Conservation (phyloP, 2,797 vertebrate species). For the Sebastes elongatus region DNA sequence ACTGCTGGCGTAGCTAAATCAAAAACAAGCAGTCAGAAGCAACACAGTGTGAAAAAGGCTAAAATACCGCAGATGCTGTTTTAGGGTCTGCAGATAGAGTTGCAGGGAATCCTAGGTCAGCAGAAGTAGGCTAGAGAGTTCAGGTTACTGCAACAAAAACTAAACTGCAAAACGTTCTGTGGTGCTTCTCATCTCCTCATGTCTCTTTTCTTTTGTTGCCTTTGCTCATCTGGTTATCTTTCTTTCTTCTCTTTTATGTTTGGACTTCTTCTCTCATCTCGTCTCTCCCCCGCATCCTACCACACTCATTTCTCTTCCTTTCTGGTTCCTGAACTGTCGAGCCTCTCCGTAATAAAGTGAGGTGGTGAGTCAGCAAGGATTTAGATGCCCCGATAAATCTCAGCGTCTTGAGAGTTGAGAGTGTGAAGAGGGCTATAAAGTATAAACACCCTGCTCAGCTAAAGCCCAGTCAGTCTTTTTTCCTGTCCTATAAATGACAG, state of each 20-base stretch:
- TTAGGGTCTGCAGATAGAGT: conserved; percentile 31
- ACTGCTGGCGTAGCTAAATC: conserved; percentile 12
- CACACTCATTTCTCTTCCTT: conserved; percentile 8
- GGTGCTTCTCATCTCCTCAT: neutral
- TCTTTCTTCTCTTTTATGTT: neutral
- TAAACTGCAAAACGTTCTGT: neutral
- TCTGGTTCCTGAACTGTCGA: conserved; percentile 8
- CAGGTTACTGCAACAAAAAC: conserved; percentile 33
- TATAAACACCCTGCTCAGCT: conserved; percentile 9
- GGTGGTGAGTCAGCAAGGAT: conserved; percentile 57
- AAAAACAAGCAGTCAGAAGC: conserved; percentile 10
- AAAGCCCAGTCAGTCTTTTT: conserved; percentile 18
- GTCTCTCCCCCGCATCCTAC: neutral
- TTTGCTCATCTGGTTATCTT: neutral
- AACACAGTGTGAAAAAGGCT: neutral
- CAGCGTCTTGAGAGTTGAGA: neutral
- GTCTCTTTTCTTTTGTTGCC: neutral
- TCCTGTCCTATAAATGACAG: conserved; percentile 1
- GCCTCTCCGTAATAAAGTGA: conserved; percentile 34
- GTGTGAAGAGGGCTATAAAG: conserved; percentile 41
- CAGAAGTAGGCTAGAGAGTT: conserved; percentile 24
- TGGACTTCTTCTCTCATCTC: neutral
- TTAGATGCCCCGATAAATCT: conserved; percentile 47
- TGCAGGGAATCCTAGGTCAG: conserved; percentile 36
- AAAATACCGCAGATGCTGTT: conserved; percentile 29